These are phyloP conservation scores for Pogonocichla stellata DNA, from an alignment of 2,113 vertebrate species.

Conservation along the genomic window DNA sequence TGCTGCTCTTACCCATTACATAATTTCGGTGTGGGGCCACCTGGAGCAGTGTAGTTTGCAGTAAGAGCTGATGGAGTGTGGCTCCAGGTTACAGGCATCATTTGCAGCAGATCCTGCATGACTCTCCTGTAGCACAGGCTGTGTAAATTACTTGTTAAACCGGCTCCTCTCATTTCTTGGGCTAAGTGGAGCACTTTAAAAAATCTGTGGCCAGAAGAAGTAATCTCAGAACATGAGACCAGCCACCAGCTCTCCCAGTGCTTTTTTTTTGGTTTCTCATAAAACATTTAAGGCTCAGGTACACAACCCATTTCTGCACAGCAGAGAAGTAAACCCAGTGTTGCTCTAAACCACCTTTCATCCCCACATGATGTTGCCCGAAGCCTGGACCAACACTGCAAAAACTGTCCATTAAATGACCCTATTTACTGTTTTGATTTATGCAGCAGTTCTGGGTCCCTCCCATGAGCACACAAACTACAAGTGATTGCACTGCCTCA, in stretches of 20 bases:
- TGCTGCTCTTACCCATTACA: not conserved
- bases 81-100: not conserved
- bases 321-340: not conserved
- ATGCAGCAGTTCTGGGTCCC: not conserved
- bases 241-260: not conserved
- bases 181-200: not conserved
- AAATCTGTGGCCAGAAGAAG: not conserved
- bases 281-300: not conserved
- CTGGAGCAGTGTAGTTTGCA: not conserved
- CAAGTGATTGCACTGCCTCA: accelerated
- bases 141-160: not conserved
- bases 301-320: not conserved
- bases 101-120: not conserved
- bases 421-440: not conserved
- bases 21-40: not conserved
- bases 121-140: not conserved
- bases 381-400: not conserved
- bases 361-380: accelerated
- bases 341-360: not conserved
- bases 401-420: not conserved
- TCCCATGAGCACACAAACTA: not conserved
- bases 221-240: not conserved
- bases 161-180: not conserved
- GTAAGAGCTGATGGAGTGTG: not conserved
- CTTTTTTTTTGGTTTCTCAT: not conserved